Evolutionary conservation across 2,113 vertebrate genomes (phyloP), one percentile per base, ranked within the genome.

Genomic region (Equus przewalskii): DNA sequence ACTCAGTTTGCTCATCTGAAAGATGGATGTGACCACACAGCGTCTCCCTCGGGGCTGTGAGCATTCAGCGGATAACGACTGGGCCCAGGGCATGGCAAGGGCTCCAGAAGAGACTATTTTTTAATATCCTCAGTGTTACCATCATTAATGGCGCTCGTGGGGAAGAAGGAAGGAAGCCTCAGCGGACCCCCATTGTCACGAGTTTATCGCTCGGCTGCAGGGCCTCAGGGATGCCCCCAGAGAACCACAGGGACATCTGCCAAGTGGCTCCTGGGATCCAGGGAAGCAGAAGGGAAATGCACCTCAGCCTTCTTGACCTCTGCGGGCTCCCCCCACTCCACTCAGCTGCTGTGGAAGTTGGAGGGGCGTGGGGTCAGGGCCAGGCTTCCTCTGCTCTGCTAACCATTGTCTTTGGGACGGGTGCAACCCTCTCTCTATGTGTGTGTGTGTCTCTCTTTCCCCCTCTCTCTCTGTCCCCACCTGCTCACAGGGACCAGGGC

Each of bases 251-350:
- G 73, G 75, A 41, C 80, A 3, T 44, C 5, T 64, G 92, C 93
- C 92, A 85, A 93, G 86, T 41, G 80, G 58, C 91, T 56, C 51
- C 26, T 82, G 84, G 80, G 82, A 30, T 70, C 85, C 93, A 89
- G 95, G 93, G 96, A 60, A 36, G 80, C 73, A 82, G 58, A 56
- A 46, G 54, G 95, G 93, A 85, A 84, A 2, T 13, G 64, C 5
- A 41, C 26, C 4, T 21, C 3, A 49, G 88, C 73, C 85, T 58
- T 56, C 54, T 13, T 22, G 69, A 69, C 89, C 72, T 44, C 44
- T 12, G 62, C 0, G 0, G 0, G 4, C 3, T 5, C 62, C 18
- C 60, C 58, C 46, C 12, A 0, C 28, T 75, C 54, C 0, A 1
- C 70, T 70, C 21, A 0, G 73, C 93, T 28, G 4, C n/a, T 11